Evolutionary conservation across 2,888 invertebrate species (phyloP).

Genomic region (Nebria salina): DNA sequence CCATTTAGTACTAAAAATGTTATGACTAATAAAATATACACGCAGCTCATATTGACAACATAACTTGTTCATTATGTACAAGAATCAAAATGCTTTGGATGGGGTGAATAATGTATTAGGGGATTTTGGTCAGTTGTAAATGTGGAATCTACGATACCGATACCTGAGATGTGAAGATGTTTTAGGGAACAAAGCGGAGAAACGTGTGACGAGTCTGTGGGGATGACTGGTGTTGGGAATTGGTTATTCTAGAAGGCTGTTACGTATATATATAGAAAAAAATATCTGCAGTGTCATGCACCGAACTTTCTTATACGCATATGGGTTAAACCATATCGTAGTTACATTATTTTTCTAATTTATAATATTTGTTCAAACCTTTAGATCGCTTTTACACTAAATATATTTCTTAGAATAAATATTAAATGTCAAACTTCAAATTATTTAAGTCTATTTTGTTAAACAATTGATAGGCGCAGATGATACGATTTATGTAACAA

Average conservation of each 20-base stretch:
- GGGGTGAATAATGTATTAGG: background rate
- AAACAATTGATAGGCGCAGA: too few species aligned
- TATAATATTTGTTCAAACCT: too few species aligned
- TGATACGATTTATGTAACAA: too few species aligned
- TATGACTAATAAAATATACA: background rate
- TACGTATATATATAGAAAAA: background rate
- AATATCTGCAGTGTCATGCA: too few species aligned
- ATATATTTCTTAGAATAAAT: too few species aligned
- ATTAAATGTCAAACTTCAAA: too few species aligned
- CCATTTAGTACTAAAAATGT: background rate
- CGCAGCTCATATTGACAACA: background rate
- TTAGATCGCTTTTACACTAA: too few species aligned
- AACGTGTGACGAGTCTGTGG: constrained; percentile 1
- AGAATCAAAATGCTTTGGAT: background rate
- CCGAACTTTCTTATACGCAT: too few species aligned
- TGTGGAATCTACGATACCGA: background rate
- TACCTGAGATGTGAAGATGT: background rate
- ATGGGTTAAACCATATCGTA: too few species aligned
- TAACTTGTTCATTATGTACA: background rate
- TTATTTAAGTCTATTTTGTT: too few species aligned
- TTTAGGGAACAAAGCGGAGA: background rate
- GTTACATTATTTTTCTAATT: too few species aligned
- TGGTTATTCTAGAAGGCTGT: background rate
- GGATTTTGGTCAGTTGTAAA: background rate
- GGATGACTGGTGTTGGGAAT: background rate